A percentile compares a stretch with the other conserved stretches of the same genome.
phyloP scores from a whole-genome alignment of 1,140 invertebrate species.

The Tribolium castaneum region DNA sequence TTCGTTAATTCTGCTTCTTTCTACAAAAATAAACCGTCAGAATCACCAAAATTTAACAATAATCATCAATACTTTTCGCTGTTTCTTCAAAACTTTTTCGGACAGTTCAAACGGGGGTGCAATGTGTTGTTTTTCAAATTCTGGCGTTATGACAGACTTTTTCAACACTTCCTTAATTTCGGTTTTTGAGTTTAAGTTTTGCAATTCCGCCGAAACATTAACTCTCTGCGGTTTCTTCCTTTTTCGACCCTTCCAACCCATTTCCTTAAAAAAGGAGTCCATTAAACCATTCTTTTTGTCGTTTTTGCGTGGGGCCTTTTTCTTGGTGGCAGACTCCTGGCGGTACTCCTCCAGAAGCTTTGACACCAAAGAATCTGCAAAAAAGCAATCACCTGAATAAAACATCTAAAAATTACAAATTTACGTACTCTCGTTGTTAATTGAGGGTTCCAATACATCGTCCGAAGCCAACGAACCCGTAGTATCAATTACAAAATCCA shows the following conservation, averaged over 20 bases:
- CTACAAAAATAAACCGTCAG: conserved; percentile 57
- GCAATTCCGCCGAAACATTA: conserved; percentile 59
- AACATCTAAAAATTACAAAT: neutral
- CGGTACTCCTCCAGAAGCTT: conserved; percentile 50
- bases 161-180: conserved; percentile 71
- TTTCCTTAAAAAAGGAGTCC: conserved; percentile 23
- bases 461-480: neutral
- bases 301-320: neutral
- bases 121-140: conserved; percentile 73
- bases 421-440: neutral
- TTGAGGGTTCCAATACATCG: neutral
- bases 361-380: conserved; percentile 26
- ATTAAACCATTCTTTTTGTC: conserved; percentile 43
- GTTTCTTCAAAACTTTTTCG: conserved; percentile 69
- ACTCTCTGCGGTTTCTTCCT: conserved; percentile 46
- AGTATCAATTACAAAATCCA: neutral
- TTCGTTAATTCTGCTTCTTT: conserved; percentile 79
- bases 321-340: neutral
- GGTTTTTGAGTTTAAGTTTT: conserved; percentile 54
- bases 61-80: conserved; percentile 69
- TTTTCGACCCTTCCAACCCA: conserved; percentile 31
- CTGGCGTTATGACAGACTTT: conserved; percentile 74
- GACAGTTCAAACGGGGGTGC: conserved; percentile 73
- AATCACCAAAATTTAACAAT: conserved; percentile 19
- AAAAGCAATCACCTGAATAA: neutral